Evolutionary conservation across 2,797 vertebrate species (phyloP).

Genomic region (Macropus fuliginosus): DNA sequence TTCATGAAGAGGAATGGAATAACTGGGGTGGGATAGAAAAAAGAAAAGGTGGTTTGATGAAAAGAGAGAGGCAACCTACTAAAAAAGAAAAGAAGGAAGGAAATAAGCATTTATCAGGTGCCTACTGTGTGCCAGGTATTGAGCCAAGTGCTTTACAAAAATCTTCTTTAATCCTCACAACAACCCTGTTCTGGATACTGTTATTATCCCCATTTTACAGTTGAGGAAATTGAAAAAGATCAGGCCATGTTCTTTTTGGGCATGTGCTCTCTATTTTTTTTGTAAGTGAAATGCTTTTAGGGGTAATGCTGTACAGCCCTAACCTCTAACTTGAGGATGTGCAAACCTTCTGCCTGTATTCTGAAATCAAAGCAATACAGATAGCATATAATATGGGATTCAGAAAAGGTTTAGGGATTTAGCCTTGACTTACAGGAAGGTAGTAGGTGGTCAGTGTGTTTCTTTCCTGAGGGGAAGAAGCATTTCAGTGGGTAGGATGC

Average conservation of each 20-base stretch:
- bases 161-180: neutral
- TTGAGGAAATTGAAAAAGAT: neutral
- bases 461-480: slow-evolving; percentile 35
- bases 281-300: neutral
- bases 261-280: neutral
- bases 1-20: neutral
- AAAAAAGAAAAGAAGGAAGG: neutral
- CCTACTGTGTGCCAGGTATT: neutral
- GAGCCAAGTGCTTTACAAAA: neutral
- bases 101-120: neutral
- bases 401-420: slow-evolving; percentile 17
- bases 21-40: neutral
- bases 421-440: neutral
- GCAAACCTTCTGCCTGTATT: slow-evolving; percentile 26
- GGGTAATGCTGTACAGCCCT: neutral
- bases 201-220: neutral
- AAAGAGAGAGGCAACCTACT: neutral
- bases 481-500: slow-evolving; percentile 44
- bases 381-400: neutral
- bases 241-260: neutral
- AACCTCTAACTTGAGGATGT: slow-evolving; percentile 33
- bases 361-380: slow-evolving; percentile 34
- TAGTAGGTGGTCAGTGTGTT: slow-evolving; percentile 16
- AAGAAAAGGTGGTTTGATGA: neutral
- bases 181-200: neutral